phyloP scores from a whole-genome alignment of 2,113 vertebrate species.

The Agapornis roseicollis region DNA sequence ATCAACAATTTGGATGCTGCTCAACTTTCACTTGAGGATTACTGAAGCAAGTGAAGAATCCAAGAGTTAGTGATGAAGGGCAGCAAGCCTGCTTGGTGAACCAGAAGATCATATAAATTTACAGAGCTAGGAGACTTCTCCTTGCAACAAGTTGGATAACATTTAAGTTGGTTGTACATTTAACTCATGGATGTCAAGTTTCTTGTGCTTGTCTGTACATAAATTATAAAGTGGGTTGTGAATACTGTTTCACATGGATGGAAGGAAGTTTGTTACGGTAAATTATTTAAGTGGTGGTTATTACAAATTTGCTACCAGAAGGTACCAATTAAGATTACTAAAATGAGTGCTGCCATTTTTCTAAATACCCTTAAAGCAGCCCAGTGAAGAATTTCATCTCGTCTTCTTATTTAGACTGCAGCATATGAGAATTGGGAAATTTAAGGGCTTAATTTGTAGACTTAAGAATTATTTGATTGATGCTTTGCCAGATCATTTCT shows the following conservation, averaged over 20 bases:
- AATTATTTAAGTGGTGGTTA: slow-evolving; percentile 55
- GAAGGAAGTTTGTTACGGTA: slow-evolving; percentile 61
- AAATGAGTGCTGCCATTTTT: slow-evolving; percentile 41
- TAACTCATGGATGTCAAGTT: slow-evolving; percentile 69
- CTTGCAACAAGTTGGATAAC: slow-evolving; percentile 57
- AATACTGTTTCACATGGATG: slow-evolving; percentile 68
- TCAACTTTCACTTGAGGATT: slow-evolving; percentile 43
- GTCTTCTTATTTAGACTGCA: slow-evolving; percentile 36
- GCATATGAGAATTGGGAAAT: slow-evolving; percentile 45
- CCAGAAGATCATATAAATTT: slow-evolving; percentile 53
- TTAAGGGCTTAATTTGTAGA: slow-evolving; percentile 73
- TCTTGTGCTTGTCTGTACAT: slow-evolving; percentile 76
- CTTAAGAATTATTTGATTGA: slow-evolving; percentile 55
- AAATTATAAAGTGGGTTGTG: slow-evolving; percentile 69
- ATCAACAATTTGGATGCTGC: slow-evolving; percentile 57
- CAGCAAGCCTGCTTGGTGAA: slow-evolving; percentile 33
- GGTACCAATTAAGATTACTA: slow-evolving; percentile 17
- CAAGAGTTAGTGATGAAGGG: slow-evolving; percentile 19
- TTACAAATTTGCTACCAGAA: slow-evolving; percentile 38
- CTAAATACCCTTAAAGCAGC: slow-evolving; percentile 39
- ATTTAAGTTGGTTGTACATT: slow-evolving; percentile 63
- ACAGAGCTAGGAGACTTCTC: slow-evolving; percentile 50
- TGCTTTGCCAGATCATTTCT: slow-evolving; percentile 72
- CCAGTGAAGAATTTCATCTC: slow-evolving; percentile 40
- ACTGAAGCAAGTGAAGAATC: slow-evolving; percentile 45